Evolutionary conservation across 2,113 vertebrate genomes (phyloP), one percentile per base, ranked within the genome.

Genomic region (Thryonomys swinderianus): DNA sequence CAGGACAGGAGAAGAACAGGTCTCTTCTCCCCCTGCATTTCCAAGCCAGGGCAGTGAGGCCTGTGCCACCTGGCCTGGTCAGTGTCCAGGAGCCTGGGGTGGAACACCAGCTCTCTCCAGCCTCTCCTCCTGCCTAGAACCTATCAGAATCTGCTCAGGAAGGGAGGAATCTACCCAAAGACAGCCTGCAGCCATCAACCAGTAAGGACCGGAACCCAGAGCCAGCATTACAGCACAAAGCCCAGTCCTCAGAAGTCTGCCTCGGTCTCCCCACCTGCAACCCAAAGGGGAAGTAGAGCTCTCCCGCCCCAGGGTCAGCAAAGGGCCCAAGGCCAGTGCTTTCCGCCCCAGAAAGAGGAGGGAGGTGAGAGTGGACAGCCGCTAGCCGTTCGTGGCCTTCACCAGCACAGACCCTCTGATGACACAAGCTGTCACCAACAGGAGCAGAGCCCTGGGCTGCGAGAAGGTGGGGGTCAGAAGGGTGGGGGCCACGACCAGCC

Each of bases 81-180:
- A n/a, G n/a, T n/a, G n/a, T n/a, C n/a, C n/a, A 67, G 66, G n/a
- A 37, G 34, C 67, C 37, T 7, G 10, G 8, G 2, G 20, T 71
- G 67, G n/a, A 51, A 53, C 27, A 57, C 51, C 2, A 0, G 14
- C 14, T 66, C 48, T 37, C 1, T 0, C 0, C 27, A 37, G 23
- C 4, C 10, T 30, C 14, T 57, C 32, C 5, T 67, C 57, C 2
- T 40, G 53, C 59, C 27, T 0, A 7, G 32, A 1, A 0, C 40
- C 83, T 18, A 5, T 32, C 87, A 21, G 55, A 23, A 1, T 34
- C 62, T 23, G 5, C 55, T 27, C 32, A 20, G 5, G 3, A 53
- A 59, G 51, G 32, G 25, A 25, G 27, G 37, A 40, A 30, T 20
- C n/a, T 37, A 48, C 69, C 61, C 32, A 25, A 78, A 0, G 9